Evolutionary conservation across 2,797 vertebrate species (phyloP).

Genomic region (Emys orbicularis): DNA sequence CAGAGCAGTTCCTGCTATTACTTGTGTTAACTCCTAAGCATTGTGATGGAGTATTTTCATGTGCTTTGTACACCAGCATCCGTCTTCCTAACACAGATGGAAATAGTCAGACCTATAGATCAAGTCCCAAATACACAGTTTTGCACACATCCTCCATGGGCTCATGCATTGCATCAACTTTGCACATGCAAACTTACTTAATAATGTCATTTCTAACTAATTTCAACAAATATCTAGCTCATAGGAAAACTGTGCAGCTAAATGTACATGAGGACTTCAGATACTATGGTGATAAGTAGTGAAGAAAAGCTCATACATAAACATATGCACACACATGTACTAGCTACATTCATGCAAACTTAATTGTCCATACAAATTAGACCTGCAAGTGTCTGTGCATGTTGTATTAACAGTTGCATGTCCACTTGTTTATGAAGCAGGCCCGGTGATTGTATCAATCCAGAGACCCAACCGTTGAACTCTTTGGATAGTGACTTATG

Average conservation of each 20-base stretch:
- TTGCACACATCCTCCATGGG: neutral
- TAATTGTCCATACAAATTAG: neutral
- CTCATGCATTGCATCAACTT: neutral
- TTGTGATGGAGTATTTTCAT: rapidly evolving
- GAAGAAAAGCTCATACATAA: neutral
- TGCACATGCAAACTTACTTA: neutral
- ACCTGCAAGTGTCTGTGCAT: neutral
- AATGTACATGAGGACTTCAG: neutral
- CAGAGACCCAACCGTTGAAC: too few relatives aligned
- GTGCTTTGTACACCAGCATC: neutral
- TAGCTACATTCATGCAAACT: neutral
- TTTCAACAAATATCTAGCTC: neutral
- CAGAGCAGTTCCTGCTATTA: neutral
- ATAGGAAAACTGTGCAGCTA: neutral
- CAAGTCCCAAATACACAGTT: neutral
- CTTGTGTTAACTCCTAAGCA: rapidly evolving
- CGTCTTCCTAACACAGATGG: neutral
- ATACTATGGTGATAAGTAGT: neutral
- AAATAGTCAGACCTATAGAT: neutral
- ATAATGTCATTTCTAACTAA: neutral
- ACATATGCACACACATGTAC: neutral
- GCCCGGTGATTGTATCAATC: too few relatives aligned
- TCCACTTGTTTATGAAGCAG: neutral
- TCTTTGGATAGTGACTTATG: too few relatives aligned
- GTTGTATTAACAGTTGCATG: neutral